Conservation (phyloP, 2,888 invertebrate species). For the Eupelmus urozonus region DNA sequence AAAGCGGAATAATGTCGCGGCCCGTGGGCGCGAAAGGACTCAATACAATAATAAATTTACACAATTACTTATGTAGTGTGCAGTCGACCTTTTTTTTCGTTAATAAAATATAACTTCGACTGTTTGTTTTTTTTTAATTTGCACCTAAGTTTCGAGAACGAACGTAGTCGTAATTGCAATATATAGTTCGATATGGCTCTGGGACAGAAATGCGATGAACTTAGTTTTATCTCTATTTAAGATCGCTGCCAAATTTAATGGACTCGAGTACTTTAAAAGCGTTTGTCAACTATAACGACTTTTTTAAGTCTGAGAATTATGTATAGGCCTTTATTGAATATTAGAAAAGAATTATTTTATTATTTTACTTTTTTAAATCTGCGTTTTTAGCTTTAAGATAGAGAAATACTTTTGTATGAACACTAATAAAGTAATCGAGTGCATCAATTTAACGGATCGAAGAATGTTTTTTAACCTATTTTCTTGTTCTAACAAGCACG, state of each 20-base stretch:
- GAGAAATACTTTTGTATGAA: background rate
- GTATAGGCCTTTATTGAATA: background rate
- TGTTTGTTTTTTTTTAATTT: slow-evolving; percentile 25
- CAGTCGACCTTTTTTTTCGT: slow-evolving; percentile 35
- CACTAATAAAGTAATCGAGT: slow-evolving; percentile 34
- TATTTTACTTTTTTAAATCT: slow-evolving; percentile 1
- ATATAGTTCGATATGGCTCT: slow-evolving; percentile 44
- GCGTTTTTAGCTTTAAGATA: background rate
- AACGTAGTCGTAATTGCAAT: slow-evolving; percentile 35
- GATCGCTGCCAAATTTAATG: slow-evolving; percentile 16
- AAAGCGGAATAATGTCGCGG: slow-evolving; percentile 34
- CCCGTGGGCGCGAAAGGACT: slow-evolving; percentile 34
- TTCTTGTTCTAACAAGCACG: slow-evolving; percentile 37
- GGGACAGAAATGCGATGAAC: slow-evolving; percentile 41
- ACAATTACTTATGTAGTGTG: slow-evolving; percentile 9
- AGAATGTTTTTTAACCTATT: slow-evolving; percentile 22
- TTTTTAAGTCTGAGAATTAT: background rate
- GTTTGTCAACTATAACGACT: no score
- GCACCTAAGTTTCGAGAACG: slow-evolving; percentile 51
- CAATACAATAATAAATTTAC: slow-evolving; percentile 41
- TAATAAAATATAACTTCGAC: slow-evolving; percentile 53
- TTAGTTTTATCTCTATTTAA: slow-evolving; percentile 12
- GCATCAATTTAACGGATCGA: slow-evolving; percentile 31
- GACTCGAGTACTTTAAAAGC: slow-evolving; percentile 25
- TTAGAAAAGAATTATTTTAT: background rate